phyloP scores from a whole-genome alignment of 2,797 vertebrate genomes.

The Rhinoraja longicauda region DNA sequence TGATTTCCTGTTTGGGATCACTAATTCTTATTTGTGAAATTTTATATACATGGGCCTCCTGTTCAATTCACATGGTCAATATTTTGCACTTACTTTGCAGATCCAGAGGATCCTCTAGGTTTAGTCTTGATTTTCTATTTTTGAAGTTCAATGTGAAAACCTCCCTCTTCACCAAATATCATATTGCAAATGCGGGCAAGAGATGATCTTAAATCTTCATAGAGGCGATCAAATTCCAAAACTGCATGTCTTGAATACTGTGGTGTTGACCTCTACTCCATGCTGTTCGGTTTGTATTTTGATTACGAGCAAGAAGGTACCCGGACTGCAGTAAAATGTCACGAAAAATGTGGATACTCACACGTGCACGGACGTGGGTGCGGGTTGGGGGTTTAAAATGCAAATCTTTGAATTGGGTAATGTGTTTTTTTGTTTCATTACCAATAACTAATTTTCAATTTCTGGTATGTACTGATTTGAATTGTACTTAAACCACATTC shows the following conservation, averaged over 20 bases:
- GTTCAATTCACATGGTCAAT: neutral
- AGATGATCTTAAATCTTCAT: neutral
- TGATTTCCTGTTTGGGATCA: neutral
- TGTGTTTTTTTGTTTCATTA: neutral
- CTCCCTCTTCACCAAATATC: neutral
- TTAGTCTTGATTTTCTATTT: neutral
- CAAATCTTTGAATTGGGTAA: neutral
- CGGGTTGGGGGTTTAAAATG: neutral
- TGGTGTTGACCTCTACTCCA: neutral
- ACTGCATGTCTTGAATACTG: neutral
- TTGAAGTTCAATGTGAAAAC: neutral
- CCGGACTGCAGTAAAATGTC: neutral
- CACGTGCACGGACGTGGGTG: no score
- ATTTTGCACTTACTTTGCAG: neutral
- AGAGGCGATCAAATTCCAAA: slow-evolving; percentile 5
- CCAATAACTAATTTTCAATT: neutral
- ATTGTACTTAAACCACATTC: neutral
- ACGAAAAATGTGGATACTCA: neutral
- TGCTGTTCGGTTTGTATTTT: neutral
- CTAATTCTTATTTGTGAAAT: neutral
- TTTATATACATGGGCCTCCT: no score
- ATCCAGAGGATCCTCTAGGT: neutral
- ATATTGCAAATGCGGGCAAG: neutral
- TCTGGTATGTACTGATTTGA: neutral
- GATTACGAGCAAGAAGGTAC: neutral